A percentile compares a stretch with the other conserved stretches of the same genome.
Evolutionary conservation across 1,140 invertebrate species (phyloP).

Genomic region (Chionoecetes opilio): DNA sequence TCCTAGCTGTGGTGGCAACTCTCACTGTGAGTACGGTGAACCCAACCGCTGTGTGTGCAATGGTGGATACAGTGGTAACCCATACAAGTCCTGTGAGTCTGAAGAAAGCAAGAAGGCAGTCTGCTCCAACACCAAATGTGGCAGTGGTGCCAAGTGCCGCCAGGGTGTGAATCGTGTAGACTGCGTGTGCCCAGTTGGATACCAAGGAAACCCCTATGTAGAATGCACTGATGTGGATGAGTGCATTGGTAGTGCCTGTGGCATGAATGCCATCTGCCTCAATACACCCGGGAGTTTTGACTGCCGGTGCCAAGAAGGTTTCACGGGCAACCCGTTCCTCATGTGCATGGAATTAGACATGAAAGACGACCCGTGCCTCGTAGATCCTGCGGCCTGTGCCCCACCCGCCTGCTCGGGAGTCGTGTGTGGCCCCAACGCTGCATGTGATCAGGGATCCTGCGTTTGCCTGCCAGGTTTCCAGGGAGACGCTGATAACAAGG

Average conservation of each 20-base stretch:
- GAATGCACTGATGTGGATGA: slow-evolving; percentile 93
- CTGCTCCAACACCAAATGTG: slow-evolving; percentile 90
- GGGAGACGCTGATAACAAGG: slow-evolving; percentile 90
- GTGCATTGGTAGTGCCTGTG: slow-evolving; percentile 91
- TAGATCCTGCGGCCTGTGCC: slow-evolving; percentile 89
- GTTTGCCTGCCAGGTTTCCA: slow-evolving; percentile 90
- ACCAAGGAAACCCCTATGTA: slow-evolving; percentile 93
- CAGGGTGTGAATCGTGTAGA: slow-evolving; percentile 89
- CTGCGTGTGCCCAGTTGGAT: slow-evolving; percentile 92
- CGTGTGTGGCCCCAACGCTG: slow-evolving; percentile 91
- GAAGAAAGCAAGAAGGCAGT: slow-evolving; percentile 87
- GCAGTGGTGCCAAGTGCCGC: slow-evolving; percentile 90
- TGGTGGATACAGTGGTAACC: slow-evolving; percentile 92
- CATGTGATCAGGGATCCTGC: slow-evolving; percentile 91
- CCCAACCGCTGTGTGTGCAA: slow-evolving; percentile 92
- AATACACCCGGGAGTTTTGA: slow-evolving; percentile 94
- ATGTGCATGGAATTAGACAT: slow-evolving; percentile 87
- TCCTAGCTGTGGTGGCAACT: slow-evolving; percentile 91
- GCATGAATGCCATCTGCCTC: slow-evolving; percentile 93
- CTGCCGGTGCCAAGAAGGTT: slow-evolving; percentile 92
- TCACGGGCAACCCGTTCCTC: slow-evolving; percentile 93
- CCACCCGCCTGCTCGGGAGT: slow-evolving; percentile 89
- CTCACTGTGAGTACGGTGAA: slow-evolving; percentile 93
- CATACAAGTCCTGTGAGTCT: slow-evolving; percentile 90
- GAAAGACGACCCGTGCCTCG: slow-evolving; percentile 85